Conservation (phyloP, 2,888 invertebrate species). For the Chymomyza fuscimana region DNA sequence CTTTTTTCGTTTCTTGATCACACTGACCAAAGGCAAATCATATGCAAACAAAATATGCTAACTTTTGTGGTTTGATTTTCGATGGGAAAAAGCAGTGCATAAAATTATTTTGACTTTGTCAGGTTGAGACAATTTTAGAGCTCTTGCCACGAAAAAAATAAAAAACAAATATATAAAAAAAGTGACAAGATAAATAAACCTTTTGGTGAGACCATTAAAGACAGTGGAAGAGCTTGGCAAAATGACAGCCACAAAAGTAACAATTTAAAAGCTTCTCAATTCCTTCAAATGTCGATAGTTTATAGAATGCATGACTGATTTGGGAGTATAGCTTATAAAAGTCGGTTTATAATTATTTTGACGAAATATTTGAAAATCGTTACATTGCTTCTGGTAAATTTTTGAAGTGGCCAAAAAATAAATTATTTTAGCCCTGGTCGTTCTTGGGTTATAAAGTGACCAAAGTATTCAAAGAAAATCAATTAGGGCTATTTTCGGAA, state of each 20-base stretch:
- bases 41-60: constrained; percentile 42
- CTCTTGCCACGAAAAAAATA: not conserved
- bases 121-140: constrained; percentile 15
- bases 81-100: constrained; percentile 28
- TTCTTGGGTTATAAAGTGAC: too few species aligned
- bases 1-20: constrained; percentile 24
- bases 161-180: not conserved
- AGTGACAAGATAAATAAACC: constrained; percentile 6
- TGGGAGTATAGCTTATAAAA: too few species aligned
- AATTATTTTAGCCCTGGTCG: too few species aligned
- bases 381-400: too few species aligned
- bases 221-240: constrained; percentile 30
- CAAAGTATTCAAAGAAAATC: too few species aligned
- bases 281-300: too few species aligned
- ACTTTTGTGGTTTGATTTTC: constrained; percentile 49
- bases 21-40: constrained; percentile 19
- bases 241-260: constrained; percentile 32
- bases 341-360: too few species aligned
- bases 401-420: too few species aligned
- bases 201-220: constrained; percentile 7
- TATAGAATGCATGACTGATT: too few species aligned
- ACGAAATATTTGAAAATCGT: too few species aligned
- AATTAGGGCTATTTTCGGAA: too few species aligned
- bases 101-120: constrained; percentile 47
- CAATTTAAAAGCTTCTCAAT: too few species aligned